A percentile compares a stretch with the other conserved stretches of the same genome.
These are phyloP conservation scores for Tenthredo notha DNA, from an alignment of 2,888 invertebrate species.

Conservation along the genomic window DNA sequence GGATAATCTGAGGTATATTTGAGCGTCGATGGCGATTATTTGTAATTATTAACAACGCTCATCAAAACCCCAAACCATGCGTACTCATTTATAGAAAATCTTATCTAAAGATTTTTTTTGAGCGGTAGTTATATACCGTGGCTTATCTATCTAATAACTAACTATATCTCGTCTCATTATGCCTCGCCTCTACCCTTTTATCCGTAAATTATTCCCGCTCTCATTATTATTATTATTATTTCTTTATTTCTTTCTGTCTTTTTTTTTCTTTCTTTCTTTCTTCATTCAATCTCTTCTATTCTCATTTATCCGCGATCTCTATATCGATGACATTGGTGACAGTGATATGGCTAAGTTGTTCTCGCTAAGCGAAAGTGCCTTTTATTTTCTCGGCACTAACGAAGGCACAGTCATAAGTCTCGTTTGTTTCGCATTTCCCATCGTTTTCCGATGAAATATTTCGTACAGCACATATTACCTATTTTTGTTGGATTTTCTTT, in stretches of 20 bases:
- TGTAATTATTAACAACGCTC: neutral
- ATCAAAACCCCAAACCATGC: slow-evolving; percentile 45
- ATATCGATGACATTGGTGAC: slow-evolving; percentile 59
- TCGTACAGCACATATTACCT: slow-evolving; percentile 47
- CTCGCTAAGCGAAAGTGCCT: slow-evolving; percentile 67
- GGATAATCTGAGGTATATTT: slow-evolving; percentile 47
- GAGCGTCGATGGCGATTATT: slow-evolving; percentile 31
- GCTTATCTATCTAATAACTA: slow-evolving; percentile 48
- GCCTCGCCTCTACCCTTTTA: slow-evolving; percentile 46
- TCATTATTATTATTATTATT: slow-evolving; percentile 55
- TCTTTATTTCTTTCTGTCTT: slow-evolving; percentile 50
- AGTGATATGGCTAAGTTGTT: slow-evolving; percentile 66
- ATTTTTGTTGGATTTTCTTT: slow-evolving; percentile 38
- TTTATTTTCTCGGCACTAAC: slow-evolving; percentile 68
- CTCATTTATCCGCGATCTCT: slow-evolving; percentile 54
- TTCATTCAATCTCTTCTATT: slow-evolving; percentile 57
- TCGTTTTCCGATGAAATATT: slow-evolving; percentile 33
- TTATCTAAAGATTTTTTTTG: slow-evolving; percentile 13
- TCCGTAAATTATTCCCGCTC: slow-evolving; percentile 51
- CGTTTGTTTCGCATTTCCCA: slow-evolving; percentile 62
- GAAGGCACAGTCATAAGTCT: slow-evolving; percentile 77
- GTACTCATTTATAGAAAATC: slow-evolving; percentile 29
- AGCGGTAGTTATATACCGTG: slow-evolving; percentile 51
- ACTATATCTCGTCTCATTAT: slow-evolving; percentile 46
- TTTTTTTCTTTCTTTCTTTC: slow-evolving; percentile 45